Evolutionary conservation across 2,797 vertebrate genomes (phyloP), one percentile per base, ranked within the genome.

Genomic region (Tinamus major): DNA sequence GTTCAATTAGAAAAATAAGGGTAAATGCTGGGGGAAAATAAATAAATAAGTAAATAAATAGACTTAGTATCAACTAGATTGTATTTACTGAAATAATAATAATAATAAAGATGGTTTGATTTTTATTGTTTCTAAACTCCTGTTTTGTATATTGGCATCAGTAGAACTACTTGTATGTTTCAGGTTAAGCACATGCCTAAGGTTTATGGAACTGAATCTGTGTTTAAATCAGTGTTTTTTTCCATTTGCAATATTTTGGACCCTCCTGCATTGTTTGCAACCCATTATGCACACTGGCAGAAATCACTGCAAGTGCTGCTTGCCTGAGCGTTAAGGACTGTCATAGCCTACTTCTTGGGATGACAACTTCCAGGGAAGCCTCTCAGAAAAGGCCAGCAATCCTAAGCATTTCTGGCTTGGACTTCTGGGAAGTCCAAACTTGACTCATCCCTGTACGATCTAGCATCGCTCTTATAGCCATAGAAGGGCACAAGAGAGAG

Each of bases 1-100:
- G 65, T 58, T 95, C 61, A 80, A 68, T 63, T 80, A 76, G 87
- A 48, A 95, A 86, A 87, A 80, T 48, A 89, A 44, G 65, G 65
- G 19, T 46, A 71, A 90, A 20, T 55, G 15, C 29, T 76, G 82
- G 82, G 13, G 23, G 13, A 49, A 26, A 49, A 49, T 26, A 18
- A 81, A 93, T 91, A 94, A 92, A 68, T 10, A 42, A 44, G 17
- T 17, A 44, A 44, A 44, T 8, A 44, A 44, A 42, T 42, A 37
- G 20, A 74, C n/a, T 89, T 29, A 41, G 0, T 61, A 56, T 91
- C 67, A 83, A 55, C 15, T n/a, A 14, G 10, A 6, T 58, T 24
- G 85, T 84, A 27, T 51, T 11, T 51, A 51, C 23, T 55, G 70
- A 48, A 41, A 79, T 58, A 46, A 5, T 16, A 75, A 23, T 71